Base-by-base conservation (phyloP, 2,113 vertebrate species). In the Chinchilla lanigera region DNA sequence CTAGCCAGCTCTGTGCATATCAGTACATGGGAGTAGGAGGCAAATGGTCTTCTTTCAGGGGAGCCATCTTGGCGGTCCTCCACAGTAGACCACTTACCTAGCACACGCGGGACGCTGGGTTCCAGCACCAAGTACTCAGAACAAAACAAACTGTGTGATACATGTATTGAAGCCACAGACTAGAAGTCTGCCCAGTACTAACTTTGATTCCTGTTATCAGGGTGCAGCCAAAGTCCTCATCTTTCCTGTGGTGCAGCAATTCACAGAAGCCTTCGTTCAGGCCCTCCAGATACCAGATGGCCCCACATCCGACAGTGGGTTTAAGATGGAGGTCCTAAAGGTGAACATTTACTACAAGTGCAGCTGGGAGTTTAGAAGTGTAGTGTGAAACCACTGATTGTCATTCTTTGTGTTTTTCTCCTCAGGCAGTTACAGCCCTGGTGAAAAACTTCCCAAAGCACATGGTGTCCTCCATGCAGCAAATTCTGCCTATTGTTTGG, bases 261-360 rank as follows among this genome's bases (percentile, higher is more conserved):
- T 99, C 98, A 99, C 99, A 0, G 99, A 99, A 97, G 99, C 99
- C 7, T 99, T 99, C 97, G 99, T 99, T 80, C 99, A 99, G 98
- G 99, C 99, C 12, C 98, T 99, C 69, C 99, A 99, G 97, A 99
- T 99, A 98, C 99, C 99, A 9, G 99, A 99, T 38, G 99, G 99
- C 47, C 99, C 99, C 24, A 99, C 99, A 0, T 99, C 99, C 1
- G 99, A 99, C 97, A 99, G 99, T 0, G 99, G 99, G 3, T 99
- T 99, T 65, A 99, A 99, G 98, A 99, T 99, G 99, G 99, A 99
- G 67, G 99, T 99, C 67, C 98, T 99, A 61, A 99, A 99, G 99
- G 99, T 99, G 93, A 98, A 97, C 61, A 13, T 13, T 58, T 17
- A 13, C 88, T 38, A 1, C 56, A 12, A 5, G 0, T n/a, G 77